Base-by-base conservation (phyloP, 2,113 vertebrate genomes). In the Chelonoidis abingdonii region DNA sequence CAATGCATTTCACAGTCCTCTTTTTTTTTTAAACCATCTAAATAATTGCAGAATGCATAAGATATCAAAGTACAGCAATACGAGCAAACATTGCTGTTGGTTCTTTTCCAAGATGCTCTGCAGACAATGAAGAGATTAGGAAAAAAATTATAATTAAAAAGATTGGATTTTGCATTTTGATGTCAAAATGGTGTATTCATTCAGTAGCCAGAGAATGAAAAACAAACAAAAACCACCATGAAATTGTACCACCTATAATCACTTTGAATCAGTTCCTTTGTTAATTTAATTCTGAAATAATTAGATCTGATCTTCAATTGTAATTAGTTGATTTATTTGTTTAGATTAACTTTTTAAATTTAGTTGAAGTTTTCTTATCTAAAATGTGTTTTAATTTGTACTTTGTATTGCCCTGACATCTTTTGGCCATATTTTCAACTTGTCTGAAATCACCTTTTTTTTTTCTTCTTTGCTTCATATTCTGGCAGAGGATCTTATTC, bases 1-100 rank as follows among this genome's bases (percentile, higher is more conserved):
- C 93, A 97, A 96, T 94, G 92, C 57, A 2, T 97, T 97, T 97
- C 86, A 88, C 97, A 97, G 95, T 97, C 95, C 88, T 69, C 88
- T 93, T 92, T 86, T 49, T 49, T 95, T 88, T 91, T 44, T 41
- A 69, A 92, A 80, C 78, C 86, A 50, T 85, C 89, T 92, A 94
- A 97, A 96, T 97, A 96, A 96, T 92, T 95, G 91, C 88, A 81
- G 92, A 93, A 86, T 10, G 31, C 87, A 79, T 89, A 94, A 88
- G 53, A 14, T 82, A 93, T 59, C 2, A 0, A 90, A 94, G 69
- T 90, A 14, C 84, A 89, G 89, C 89, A 50, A 13, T n/a, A 78
- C 90, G 52, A 75, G 90, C 91, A 97, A 97, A 96, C 95, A 75
- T 94, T 95, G 87, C 82, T 95, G 82, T 96, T 97, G 96, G 93